Conservation (phyloP, 2,888 invertebrate species). For the Ormyrus labotus region DNA sequence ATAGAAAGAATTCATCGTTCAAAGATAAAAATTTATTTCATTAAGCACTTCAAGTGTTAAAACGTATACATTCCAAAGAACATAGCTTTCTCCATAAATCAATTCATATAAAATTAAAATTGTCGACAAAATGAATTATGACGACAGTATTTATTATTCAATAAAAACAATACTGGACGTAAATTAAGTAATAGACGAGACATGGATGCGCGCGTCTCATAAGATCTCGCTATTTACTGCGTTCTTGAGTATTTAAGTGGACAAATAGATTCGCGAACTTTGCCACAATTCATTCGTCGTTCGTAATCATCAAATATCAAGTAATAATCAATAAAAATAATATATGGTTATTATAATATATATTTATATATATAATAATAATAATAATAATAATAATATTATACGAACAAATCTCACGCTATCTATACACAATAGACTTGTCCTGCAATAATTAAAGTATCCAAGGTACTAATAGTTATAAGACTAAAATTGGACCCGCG, state of each 20-base stretch:
- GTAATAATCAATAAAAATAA: conserved; percentile 51
- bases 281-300: conserved; percentile 46
- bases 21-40: conserved; percentile 12
- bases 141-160: conserved; percentile 56
- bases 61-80: conserved; percentile 41
- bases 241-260: conserved; percentile 61
- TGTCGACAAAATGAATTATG: conserved; percentile 50
- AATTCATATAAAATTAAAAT: conserved; percentile 35
- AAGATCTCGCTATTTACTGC: conserved; percentile 51
- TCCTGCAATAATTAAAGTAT: conserved; percentile 52
- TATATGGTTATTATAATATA: conserved; percentile 49
- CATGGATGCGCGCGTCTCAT: conserved; percentile 44
- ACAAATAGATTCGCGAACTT: conserved; percentile 49
- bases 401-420: conserved; percentile 56
- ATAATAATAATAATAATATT: conserved; percentile 49
- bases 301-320: conserved; percentile 53
- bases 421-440: conserved; percentile 54
- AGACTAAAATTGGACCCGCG: conserved; percentile 57
- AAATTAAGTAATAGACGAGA: conserved; percentile 68
- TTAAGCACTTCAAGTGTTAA: conserved; percentile 27
- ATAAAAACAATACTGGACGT: conserved; percentile 70
- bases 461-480: conserved; percentile 58
- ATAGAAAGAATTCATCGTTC: conserved; percentile 46
- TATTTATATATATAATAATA: conserved; percentile 45
- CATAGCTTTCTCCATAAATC: conserved; percentile 18